Evolutionary conservation across 2,888 invertebrate species (phyloP), one percentile per base, ranked within the genome.

Genomic region (Synanthedon andrenaeformis): DNA sequence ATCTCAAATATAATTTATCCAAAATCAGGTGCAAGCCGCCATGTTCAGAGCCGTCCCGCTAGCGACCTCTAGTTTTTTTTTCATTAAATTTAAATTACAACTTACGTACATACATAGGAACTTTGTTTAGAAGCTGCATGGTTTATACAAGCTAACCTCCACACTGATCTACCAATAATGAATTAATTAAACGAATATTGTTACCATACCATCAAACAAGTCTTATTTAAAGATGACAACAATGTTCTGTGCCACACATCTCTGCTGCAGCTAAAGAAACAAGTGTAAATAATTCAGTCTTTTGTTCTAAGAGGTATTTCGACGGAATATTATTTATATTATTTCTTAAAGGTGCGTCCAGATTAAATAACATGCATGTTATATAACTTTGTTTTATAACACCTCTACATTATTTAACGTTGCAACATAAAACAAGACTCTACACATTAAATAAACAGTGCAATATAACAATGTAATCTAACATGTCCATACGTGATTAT

Each of bases 31-130:
- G 28, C 3, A 41, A 66, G 70, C 69, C 64, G 57, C 67, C 65
- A 58, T 35, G 57, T 56, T 62, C 70, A 67, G 67, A 80, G 78
- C 79, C 78, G 82, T 60, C 62, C 63, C 72, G 53, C 58, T 57
- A 59, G 65, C 78, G 76, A 71, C 85, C 84, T 82, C 84, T 85
- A 82, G 76, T 82, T 62, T 76, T 77, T 76, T 77, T 35, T 35
- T 35, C 5, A 35, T 35, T 56, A 54, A 50, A 69, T 79, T 82
- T 82, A 82, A 82, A 80, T 85, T 87, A 86, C 83, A 76, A 72
- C 86, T 86, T 87, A 87, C 84, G 84, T 86, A 86, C 85, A 85
- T 86, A 86, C 85, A 87, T 87, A 87, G 87, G 87, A 87, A 87
- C 87, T 87, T 86, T 87, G 74, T 82, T 87, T 83, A 86, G 86